phyloP scores from a whole-genome alignment of 2,113 vertebrate species.

The Ramphastos sulfuratus region DNA sequence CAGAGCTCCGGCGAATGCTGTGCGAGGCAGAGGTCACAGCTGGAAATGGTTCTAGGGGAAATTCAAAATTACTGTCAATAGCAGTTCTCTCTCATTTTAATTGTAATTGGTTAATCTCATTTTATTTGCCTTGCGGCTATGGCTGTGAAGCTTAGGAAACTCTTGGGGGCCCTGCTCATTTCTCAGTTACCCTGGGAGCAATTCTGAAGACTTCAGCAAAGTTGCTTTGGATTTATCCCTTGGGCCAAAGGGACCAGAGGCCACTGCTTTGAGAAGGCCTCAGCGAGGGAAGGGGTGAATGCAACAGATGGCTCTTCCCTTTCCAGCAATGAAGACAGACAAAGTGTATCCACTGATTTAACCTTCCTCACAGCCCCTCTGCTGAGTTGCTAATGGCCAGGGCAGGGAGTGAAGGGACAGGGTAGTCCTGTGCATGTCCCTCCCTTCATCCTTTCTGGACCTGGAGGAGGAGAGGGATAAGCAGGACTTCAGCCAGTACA shows the following conservation, averaged over 20 bases:
- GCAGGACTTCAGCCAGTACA: not conserved
- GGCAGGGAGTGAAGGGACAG: not conserved
- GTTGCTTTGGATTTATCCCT: conserved; percentile 44
- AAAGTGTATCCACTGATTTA: not conserved
- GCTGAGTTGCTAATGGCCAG: not conserved
- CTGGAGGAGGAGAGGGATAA: not conserved
- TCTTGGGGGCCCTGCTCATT: conserved; percentile 13
- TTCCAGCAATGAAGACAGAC: conserved; percentile 8
- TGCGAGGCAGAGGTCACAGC: conserved; percentile 62
- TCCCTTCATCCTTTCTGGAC: not conserved
- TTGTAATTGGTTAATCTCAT: conserved; percentile 71
- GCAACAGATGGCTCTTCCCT: not conserved
- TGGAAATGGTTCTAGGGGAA: conserved; percentile 71
- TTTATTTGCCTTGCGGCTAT: conserved; percentile 61
- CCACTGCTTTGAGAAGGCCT: conserved; percentile 1
- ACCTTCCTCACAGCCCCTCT: not conserved
- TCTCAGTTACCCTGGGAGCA: conserved; percentile 53
- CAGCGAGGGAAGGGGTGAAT: not conserved
- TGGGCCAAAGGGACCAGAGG: not conserved
- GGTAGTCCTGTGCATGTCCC: not conserved
- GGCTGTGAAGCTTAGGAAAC: conserved; percentile 47
- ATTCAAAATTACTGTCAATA: conserved; percentile 69
- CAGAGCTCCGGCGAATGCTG: not conserved
- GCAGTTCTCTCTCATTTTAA: conserved; percentile 63
- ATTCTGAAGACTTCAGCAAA: conserved; percentile 35